These are phyloP conservation scores for Cyprinus carpio DNA, from an alignment of 2,113 vertebrate genomes.

Conservation along the genomic window DNA sequence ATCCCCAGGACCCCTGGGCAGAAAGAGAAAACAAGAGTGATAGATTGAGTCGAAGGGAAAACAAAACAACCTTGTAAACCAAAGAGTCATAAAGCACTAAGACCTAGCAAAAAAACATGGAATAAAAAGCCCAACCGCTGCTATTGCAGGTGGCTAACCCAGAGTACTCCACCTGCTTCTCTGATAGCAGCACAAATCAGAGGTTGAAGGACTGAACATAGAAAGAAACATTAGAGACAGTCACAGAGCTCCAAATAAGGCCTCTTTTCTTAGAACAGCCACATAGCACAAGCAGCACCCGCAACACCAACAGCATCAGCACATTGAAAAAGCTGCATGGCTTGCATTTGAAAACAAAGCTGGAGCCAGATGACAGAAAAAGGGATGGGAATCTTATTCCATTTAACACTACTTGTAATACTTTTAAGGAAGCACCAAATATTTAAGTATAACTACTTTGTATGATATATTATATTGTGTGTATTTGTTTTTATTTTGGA, in stretches of 20 bases:
- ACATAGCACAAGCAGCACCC: slow-evolving; percentile 53
- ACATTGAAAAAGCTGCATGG: slow-evolving; percentile 38
- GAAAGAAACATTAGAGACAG: slow-evolving; percentile 66
- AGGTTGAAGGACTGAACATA: slow-evolving; percentile 64
- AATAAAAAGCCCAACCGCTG: slow-evolving; percentile 53
- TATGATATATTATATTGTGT: too few relatives aligned
- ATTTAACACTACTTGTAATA: background rate
- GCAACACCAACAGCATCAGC: slow-evolving; percentile 52
- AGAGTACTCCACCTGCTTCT: slow-evolving; percentile 70
- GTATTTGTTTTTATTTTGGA: too few relatives aligned
- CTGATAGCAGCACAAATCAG: slow-evolving; percentile 67
- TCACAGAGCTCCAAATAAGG: slow-evolving; percentile 9
- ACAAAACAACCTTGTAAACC: slow-evolving; percentile 18
- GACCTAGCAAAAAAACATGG: slow-evolving; percentile 34
- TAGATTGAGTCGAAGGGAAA: background rate
- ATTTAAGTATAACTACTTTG: too few relatives aligned
- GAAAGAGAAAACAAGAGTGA: background rate
- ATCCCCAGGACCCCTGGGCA: slow-evolving; percentile 91
- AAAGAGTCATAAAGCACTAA: background rate
- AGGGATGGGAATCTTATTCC: slow-evolving; percentile 11
- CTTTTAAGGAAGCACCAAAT: background rate
- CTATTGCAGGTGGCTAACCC: slow-evolving; percentile 50
- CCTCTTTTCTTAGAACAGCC: background rate
- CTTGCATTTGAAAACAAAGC: slow-evolving; percentile 44
- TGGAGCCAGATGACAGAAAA: slow-evolving; percentile 52